Evolutionary conservation across 1,140 invertebrate genomes (phyloP).

Genomic region (Zaprionus africanus): DNA sequence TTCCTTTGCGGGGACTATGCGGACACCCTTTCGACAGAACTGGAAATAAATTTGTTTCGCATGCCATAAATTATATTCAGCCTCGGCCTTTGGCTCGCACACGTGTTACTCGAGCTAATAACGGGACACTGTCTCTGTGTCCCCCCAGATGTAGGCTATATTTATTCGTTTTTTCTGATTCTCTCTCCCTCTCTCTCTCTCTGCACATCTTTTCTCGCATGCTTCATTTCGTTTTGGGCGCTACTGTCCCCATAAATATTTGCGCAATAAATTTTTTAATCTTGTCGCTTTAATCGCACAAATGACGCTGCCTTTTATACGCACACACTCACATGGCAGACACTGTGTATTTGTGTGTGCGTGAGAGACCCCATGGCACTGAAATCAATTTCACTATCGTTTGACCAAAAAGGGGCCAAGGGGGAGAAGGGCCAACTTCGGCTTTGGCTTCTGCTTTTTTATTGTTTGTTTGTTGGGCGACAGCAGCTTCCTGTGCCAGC

Average conservation of each 20-base stretch:
- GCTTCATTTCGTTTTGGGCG: conserved; percentile 23
- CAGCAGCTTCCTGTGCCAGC: conserved; percentile 62
- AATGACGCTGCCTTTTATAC: conserved; percentile 81
- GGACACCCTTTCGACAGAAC: conserved; percentile 25
- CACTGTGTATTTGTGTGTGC: conserved; percentile 41
- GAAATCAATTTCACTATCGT: conserved; percentile 83
- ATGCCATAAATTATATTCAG: conserved; percentile 76
- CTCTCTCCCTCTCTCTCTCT: conserved; percentile 5
- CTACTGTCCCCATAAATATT: conserved; percentile 83
- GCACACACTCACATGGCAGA: conserved; percentile 27
- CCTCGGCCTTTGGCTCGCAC: conserved; percentile 58
- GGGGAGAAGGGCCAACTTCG: conserved; percentile 14
- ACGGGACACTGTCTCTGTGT: conserved; percentile 61
- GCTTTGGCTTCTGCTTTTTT: conserved; percentile 42
- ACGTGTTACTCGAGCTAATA: conserved; percentile 73
- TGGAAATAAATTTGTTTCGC: conserved; percentile 69
- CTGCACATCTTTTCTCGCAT: neutral
- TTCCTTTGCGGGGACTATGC: neutral
- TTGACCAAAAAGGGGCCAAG: conserved; percentile 52
- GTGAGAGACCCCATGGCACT: conserved; percentile 64
- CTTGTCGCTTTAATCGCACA: conserved; percentile 84
- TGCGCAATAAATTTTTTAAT: conserved; percentile 85
- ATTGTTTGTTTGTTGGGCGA: conserved; percentile 55
- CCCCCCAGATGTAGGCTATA: conserved; percentile 69
- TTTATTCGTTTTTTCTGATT: conserved; percentile 27